Evolutionary conservation across 2,888 invertebrate species (phyloP).

Genomic region (Carterocephalus palaemon): DNA sequence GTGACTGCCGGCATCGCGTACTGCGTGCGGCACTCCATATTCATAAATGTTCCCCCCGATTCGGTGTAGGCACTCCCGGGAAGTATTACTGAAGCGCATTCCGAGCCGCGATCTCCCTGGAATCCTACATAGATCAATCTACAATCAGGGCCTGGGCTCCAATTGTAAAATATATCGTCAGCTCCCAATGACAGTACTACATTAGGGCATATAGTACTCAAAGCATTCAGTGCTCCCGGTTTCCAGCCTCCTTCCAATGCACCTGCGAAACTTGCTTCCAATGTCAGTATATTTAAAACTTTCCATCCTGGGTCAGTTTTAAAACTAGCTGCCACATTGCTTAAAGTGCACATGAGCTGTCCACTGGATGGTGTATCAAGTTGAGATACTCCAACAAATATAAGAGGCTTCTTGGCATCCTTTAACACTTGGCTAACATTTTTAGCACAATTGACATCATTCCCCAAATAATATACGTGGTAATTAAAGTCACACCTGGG

Average conservation of each 20-base stretch:
- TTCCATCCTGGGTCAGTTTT: constrained; percentile 39
- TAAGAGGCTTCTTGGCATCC: constrained; percentile 52
- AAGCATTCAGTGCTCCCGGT: constrained; percentile 81
- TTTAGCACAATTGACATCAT: constrained; percentile 36
- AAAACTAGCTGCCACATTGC: constrained; percentile 32
- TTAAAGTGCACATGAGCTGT: constrained; percentile 42
- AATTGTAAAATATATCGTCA: constrained; percentile 88
- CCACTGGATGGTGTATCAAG: constrained; percentile 38
- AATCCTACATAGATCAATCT: constrained; percentile 94
- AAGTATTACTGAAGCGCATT: constrained; percentile 91
- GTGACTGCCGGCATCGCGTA: constrained; percentile 91
- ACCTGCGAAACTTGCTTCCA: constrained; percentile 94
- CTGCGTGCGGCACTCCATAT: constrained; percentile 97
- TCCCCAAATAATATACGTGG: constrained; percentile 52
- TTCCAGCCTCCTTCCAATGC: constrained; percentile 97
- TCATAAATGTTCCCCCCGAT: constrained; percentile 95
- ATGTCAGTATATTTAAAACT: constrained; percentile 93
- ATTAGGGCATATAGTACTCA: constrained; percentile 82
- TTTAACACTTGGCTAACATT: constrained; percentile 34
- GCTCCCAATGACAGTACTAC: constrained; percentile 94
- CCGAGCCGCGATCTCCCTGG: constrained; percentile 96
- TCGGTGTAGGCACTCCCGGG: constrained; percentile 99
- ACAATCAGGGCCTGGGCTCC: constrained; percentile 86
- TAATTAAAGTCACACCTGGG: constrained; percentile 94
- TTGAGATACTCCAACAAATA: constrained; percentile 60